Evolutionary conservation across 2,797 vertebrate genomes (phyloP).

Genomic region (Staurois parvus): DNA sequence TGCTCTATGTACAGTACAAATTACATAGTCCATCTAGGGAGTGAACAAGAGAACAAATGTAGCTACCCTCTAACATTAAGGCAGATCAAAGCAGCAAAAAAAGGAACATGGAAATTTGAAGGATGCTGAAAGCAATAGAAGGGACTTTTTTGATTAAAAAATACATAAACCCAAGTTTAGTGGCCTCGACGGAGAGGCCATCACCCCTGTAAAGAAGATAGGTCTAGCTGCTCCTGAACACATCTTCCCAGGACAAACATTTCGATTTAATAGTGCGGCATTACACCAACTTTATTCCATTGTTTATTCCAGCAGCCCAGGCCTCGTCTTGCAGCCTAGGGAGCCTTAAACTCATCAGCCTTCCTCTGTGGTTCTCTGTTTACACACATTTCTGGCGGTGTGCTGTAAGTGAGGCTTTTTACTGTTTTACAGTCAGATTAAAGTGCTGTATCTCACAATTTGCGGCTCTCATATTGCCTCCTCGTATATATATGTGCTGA

Average conservation of each 20-base stretch:
- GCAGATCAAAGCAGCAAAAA: too few species aligned
- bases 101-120: too few species aligned
- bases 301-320: background rate
- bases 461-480: background rate
- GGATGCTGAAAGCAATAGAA: too few species aligned
- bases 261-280: background rate
- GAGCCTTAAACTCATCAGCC: background rate
- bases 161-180: too few species aligned
- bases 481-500: slow-evolving; percentile 26
- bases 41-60: too few species aligned
- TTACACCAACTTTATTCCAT: background rate
- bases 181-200: background rate
- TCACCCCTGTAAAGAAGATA: background rate
- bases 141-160: too few species aligned
- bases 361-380: slow-evolving; percentile 4
- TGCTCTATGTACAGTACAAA: too few species aligned
- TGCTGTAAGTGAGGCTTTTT: slow-evolving; percentile 9
- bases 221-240: background rate
- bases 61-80: too few species aligned
- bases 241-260: background rate
- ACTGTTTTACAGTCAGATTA: background rate
- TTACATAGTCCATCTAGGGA: too few species aligned
- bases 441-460: slow-evolving; percentile 1
- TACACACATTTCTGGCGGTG: background rate
- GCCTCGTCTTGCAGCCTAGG: background rate